phyloP scores from a whole-genome alignment of 2,113 vertebrate species.

The Montifringilla adamsi region DNA sequence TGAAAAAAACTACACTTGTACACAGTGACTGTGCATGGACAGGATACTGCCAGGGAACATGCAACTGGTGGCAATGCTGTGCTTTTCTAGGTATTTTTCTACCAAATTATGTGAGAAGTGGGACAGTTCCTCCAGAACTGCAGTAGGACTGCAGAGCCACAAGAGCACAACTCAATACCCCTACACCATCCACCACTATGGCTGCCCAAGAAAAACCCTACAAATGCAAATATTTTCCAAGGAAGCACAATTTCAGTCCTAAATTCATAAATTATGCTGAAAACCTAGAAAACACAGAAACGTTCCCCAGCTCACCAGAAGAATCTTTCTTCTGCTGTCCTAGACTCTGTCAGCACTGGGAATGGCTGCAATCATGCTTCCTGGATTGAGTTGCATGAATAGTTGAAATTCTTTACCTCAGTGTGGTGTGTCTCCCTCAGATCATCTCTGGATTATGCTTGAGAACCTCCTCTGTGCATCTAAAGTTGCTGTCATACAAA shows the following conservation, averaged over 20 bases:
- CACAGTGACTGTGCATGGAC: neutral
- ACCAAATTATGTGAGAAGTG: neutral
- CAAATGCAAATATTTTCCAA: neutral
- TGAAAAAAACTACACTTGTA: neutral
- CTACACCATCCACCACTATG: fast-evolving
- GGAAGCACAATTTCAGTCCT: neutral
- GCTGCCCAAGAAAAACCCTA: neutral
- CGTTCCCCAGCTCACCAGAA: neutral
- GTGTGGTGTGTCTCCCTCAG: neutral
- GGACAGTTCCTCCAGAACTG: neutral
- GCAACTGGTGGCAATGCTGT: neutral
- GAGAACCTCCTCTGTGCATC: neutral
- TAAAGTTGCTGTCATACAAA: neutral
- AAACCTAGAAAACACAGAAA: neutral
- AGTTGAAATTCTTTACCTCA: neutral
- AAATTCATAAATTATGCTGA: neutral
- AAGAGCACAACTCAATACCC: neutral
- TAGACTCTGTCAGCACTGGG: neutral
- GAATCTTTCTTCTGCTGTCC: neutral
- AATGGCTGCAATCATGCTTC: neutral
- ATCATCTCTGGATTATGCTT: neutral
- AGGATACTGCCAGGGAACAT: neutral
- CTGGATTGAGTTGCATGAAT: neutral
- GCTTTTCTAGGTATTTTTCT: neutral
- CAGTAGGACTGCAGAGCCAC: neutral